Evolutionary conservation across 2,888 invertebrate genomes (phyloP), one percentile per base, ranked within the genome.

Genomic region (Capitulum mitella): DNA sequence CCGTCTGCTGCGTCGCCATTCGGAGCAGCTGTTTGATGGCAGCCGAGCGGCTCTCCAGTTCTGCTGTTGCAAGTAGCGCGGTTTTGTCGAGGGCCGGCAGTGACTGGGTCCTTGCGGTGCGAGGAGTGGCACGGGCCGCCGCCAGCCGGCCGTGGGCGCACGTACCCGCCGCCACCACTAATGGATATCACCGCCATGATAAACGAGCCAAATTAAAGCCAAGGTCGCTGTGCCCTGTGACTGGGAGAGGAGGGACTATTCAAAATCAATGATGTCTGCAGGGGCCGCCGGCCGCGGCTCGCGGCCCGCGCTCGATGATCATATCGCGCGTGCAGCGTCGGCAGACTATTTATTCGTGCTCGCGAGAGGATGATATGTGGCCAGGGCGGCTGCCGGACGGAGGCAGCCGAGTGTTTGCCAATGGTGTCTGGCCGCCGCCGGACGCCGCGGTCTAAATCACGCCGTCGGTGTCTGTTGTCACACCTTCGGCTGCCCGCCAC

Each of bases 151-250:
- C 51, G 54, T n/a, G 26, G 54, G 22, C 54, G n/a, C 22, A 54
- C n/a, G 26, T n/a, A 5, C 6, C 54, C n/a, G 54, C n/a, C n/a
- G 54, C 6, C 54, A n/a, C 54, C 54, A n/a, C 54, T 51, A 14
- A 22, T 16, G 51, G 14, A 8, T n/a, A 8, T 3, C 51, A 3
- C 26, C 58, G 12, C 32, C 32, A 26, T 61, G 61, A 61, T 61
- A 61, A 61, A 61, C 32, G 61, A 32, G 32, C 61, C n/a, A 16
- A 61, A 61, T 61, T 61, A 61, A 61, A 61, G n/a, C 61, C 32
- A 32, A 61, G 61, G 61, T n/a, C n/a, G 32, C 14, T 32, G 3
- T 3, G n/a, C 61, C 14, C 10, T n/a, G 16, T 32, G 32, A n/a
- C 61, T 61, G 32, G 5, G n/a, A 32, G 61, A 5, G 61, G 10